Base-by-base conservation (phyloP, 2,113 vertebrate species). In the Solenodon paradoxus region DNA sequence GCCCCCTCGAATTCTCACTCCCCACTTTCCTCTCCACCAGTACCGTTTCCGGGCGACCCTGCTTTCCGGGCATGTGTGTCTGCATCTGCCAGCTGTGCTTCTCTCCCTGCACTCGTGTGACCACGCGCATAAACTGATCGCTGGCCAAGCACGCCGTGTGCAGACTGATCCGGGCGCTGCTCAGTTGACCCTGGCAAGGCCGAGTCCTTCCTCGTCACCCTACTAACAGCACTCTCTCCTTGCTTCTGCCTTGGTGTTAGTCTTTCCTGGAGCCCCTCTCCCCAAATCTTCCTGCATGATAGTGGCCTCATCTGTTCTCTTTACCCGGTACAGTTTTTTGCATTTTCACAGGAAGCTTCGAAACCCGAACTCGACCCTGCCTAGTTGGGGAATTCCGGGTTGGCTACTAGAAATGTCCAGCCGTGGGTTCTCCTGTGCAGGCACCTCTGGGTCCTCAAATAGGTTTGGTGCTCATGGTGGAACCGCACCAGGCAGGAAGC, bases 291-390 rank as follows among this genome's bases (percentile, higher is more conserved):
- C 32, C 22, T 80, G 71, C 32, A 1, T 63, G 81, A n/a, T 24
- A 12, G 16, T n/a, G 17, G 15, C 38, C 9, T 28, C 0, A 59
- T 47, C 63, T 10, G 19, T 24, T 4, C 26, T 64, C 77, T 55
- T 32, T 45, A 15, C 38, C 61, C 24, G 55, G 4, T 35, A 4
- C 4, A 0, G 9, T 1, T 4, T 79, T 83, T 38, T 69, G 32
- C 10, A 0, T 10, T n/a, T 80, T 66, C 4, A 49, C 8, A 1
- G 35, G 22, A 42, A 30, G 19, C 42, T 12, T 71, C 13, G 7
- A 3, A 42, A 2, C 9, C 8, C 0, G 40, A 8, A 38, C 24
- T 42, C 30, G 2, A n/a, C 5, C 40, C 47, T n/a, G 57, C 22
- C 71, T 68, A 42, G 26, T 26, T 19, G 78, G 84, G 53, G 17